A percentile compares a stretch with the other conserved stretches of the same genome.
Evolutionary conservation across 2,113 vertebrate genomes (phyloP).

Genomic region (Semnornis frantzii): DNA sequence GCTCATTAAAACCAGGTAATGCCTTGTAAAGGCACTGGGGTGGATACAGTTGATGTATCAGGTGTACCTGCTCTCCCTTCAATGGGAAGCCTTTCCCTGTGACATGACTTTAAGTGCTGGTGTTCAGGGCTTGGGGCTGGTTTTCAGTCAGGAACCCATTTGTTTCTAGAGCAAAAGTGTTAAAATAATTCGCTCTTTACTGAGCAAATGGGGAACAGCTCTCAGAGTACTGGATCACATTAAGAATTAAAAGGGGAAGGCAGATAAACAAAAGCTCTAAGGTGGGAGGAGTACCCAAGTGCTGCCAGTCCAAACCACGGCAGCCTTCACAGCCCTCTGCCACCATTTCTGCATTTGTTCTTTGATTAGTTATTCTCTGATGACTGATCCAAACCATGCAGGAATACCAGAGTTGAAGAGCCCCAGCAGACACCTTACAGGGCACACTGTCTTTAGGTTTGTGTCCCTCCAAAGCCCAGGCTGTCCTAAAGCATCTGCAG

Average conservation of each 20-base stretch:
- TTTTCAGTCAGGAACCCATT: not conserved
- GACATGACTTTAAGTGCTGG: not conserved
- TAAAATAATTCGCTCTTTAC: not conserved
- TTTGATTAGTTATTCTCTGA: fast-evolving
- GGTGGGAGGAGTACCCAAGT: fast-evolving
- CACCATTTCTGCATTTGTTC: not conserved
- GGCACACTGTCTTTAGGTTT: not conserved
- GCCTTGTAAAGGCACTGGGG: constrained; percentile 85
- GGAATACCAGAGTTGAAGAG: not conserved
- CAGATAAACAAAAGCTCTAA: not conserved
- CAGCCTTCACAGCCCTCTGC: not conserved
- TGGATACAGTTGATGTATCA: constrained; percentile 74
- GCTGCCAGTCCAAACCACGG: not conserved
- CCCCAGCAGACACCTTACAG: not conserved
- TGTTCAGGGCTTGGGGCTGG: not conserved
- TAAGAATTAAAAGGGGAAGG: not conserved
- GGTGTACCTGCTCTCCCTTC: constrained; percentile 28
- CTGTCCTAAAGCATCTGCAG: not conserved
- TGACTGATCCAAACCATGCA: not conserved
- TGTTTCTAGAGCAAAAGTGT: not conserved
- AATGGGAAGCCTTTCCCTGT: not conserved
- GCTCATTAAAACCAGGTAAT: constrained; percentile 90
- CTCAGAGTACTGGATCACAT: not conserved
- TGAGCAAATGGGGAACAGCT: not conserved
- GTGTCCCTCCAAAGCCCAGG: not conserved